Conservation (phyloP, 2,113 vertebrate species). For the Butorides virescens region DNA sequence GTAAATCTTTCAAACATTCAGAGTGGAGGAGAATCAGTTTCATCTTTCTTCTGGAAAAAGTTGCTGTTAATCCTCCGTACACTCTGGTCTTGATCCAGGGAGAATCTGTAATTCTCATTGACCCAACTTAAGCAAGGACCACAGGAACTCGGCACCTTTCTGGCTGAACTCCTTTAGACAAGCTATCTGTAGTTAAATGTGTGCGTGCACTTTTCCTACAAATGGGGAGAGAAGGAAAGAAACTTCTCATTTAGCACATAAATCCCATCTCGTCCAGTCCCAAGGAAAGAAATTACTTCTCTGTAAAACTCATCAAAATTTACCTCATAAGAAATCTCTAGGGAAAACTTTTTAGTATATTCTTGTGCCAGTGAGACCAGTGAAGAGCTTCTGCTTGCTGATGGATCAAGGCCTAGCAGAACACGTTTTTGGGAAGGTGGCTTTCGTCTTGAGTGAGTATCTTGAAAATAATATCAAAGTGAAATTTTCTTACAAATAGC, state of each 20-base stretch:
- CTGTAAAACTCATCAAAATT: neutral
- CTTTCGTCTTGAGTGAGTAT: neutral
- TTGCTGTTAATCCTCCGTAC: slow-evolving; percentile 3
- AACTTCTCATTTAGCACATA: neutral
- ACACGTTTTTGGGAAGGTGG: neutral
- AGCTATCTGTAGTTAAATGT: neutral
- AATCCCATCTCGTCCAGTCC: neutral
- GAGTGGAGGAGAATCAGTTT: slow-evolving; percentile 14
- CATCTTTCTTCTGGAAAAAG: slow-evolving; percentile 45
- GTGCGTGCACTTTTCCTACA: neutral
- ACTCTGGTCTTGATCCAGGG: neutral
- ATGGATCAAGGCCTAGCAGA: neutral
- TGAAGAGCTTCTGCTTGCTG: neutral
- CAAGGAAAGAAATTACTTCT: neutral
- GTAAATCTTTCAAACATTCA: slow-evolving; percentile 65
- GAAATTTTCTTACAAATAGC: neutral
- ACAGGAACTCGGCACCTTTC: neutral
- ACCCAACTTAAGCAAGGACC: neutral
- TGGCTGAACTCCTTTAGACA: neutral
- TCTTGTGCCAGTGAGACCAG: neutral
- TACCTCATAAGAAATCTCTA: neutral
- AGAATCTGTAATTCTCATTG: neutral
- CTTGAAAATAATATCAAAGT: neutral
- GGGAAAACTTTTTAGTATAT: neutral
- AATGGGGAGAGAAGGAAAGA: neutral